Evolutionary conservation across 2,797 vertebrate species (phyloP), one percentile per base, ranked within the genome.

Genomic region (Melanotaenia parkinsoni): DNA sequence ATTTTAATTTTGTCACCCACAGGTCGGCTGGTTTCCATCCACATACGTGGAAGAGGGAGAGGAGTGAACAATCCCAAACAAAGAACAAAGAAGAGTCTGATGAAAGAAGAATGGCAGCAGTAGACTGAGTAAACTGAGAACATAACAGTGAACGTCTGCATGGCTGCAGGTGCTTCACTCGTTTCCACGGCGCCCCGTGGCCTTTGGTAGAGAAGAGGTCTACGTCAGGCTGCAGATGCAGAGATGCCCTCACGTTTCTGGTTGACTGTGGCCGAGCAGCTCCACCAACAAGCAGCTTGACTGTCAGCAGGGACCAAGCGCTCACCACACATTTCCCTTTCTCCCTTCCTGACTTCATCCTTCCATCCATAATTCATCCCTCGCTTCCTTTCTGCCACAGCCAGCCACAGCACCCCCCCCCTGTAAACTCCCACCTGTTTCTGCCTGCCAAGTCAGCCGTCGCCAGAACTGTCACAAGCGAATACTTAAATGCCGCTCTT

Each of bases 21-120:
- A 99, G 98, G 96, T 98, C 79, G 98, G 98, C 89, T 99, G 98
- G 98, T 99, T 99, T 93, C 98, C 98, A 45, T 99, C 98, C 79
- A 99, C 98, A 0, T 99, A 99, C 0, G 98, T 99, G 76, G 98
- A 99, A 90, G 97, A 98, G 85, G 96, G 89, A 54, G 95, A 98
- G 32, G 97, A 98, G 85, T 99, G 90, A 90, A 47, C 30, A 32
- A 50, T 40, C 28, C 16, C 2, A 30, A 30, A 30, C 28, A 30
- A 30, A 30, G 28, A 30, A 30, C 28, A 76, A 70, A 47, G 65
- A 51, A 24, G 53, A 82, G 37, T 5, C 0, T 43, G 30, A 35
- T 12, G 9, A 76, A 76, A 61, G 30, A 68, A 37, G 59, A 66
- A 51, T 0, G 26, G 72, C 73, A 51, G 73, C 76, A 43, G 67